Base-by-base conservation (phyloP, 2,113 vertebrate species). In the Cichladusa arquata region DNA sequence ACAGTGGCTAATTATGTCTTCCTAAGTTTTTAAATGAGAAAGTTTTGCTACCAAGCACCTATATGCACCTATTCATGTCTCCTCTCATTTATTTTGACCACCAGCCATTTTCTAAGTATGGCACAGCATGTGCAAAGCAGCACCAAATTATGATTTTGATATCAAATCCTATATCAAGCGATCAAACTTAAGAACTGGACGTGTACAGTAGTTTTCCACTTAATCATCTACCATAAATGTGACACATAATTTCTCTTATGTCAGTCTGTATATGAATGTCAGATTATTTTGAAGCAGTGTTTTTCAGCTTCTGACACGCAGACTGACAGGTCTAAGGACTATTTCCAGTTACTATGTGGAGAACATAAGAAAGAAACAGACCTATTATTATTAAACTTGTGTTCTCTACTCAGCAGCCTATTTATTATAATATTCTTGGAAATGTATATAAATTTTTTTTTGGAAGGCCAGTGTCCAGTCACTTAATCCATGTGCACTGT, bases 371-470 rank as follows among this genome's bases (percentile, higher is more conserved):
- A 72, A 90, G 19, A 44, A 89, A 25, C 9, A 73, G 33, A 47
- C 5, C 17, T 31, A 17, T 31, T 82, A 29, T 23, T 62, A 56
- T 57, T 48, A 81, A 19, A 12, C 14, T 78, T 70, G 7, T 2
- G 1, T 66, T 93, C 9, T 60, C 22, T 65, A 70, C 10, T 33
- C 13, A 53, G 24, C 22, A 73, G 24, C 25, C 28, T 44, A 18
- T 71, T 64, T 73, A 47, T 42, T 69, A 28, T 16, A 57, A 25
- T 77, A 53, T 60, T 57, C 19, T 73, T 85, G 51, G 47, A 93
- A 90, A 87, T 38, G 1, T 11, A 28, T 19, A 11, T 24, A 14
- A 0, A 34, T 14, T 2, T 1, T 0, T 7, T 22, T 60, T 66
- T 57, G 20, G 15, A 53, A 84, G 19, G 22, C 23, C 3, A 4